Evolutionary conservation across 1,140 invertebrate genomes (phyloP).

Genomic region (Drosophila fuyamai): DNA sequence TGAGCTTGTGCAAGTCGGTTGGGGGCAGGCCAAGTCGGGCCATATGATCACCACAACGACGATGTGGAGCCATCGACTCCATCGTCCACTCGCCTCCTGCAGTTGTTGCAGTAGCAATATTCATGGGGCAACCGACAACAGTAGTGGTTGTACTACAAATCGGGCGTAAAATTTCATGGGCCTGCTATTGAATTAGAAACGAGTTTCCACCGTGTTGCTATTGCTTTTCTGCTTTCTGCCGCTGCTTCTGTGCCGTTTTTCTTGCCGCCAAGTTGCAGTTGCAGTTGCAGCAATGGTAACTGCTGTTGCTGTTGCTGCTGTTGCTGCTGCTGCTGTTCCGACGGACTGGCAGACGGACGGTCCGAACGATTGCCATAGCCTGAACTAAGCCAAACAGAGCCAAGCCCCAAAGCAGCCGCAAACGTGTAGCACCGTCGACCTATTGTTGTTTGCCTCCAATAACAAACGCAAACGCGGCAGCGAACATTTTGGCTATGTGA

Average conservation of each 20-base stretch:
- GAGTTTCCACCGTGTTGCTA: conserved; percentile 62
- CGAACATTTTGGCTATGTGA: conserved; percentile 9
- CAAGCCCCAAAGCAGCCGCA: conserved; percentile 65
- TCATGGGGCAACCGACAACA: conserved; percentile 56
- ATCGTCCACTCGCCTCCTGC: conserved; percentile 13
- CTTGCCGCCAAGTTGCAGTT: conserved; percentile 7
- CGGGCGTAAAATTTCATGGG: conserved; percentile 84
- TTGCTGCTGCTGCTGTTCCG: neutral
- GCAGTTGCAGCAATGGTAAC: conserved; percentile 36
- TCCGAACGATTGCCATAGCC: conserved; percentile 11
- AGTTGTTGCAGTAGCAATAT: conserved; percentile 37
- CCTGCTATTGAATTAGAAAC: conserved; percentile 84
- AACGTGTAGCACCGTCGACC: conserved; percentile 64
- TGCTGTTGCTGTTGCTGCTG: conserved; percentile 6
- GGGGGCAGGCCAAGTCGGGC: conserved; percentile 24
- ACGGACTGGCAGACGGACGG: neutral
- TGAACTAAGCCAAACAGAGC: conserved; percentile 36
- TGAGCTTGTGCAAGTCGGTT: conserved; percentile 51
- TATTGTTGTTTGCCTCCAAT: conserved; percentile 65
- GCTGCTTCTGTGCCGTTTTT: conserved; percentile 50
- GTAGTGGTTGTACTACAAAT: conserved; percentile 84
- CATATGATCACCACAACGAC: conserved; percentile 24
- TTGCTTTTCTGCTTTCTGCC: conserved; percentile 29
- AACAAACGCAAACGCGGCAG: conserved; percentile 1
- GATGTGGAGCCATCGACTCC: neutral